Evolutionary conservation across 2,888 invertebrate genomes (phyloP), one percentile per base, ranked within the genome.

Genomic region (Rugalucina vietnamica): DNA sequence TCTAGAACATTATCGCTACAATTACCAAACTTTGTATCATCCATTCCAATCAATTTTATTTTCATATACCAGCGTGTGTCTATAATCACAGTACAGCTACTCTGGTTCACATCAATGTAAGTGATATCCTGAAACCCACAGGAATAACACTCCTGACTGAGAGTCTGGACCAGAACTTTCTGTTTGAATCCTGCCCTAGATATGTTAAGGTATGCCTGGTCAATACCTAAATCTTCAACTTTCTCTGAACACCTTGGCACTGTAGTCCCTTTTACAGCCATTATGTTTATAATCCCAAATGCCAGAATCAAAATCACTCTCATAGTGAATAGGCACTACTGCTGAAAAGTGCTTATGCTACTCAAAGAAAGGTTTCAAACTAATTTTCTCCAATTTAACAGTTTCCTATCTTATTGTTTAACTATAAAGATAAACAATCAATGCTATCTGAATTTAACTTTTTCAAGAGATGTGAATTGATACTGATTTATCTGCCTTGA

Each of bases 1-100:
- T 73, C 39, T 1, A 54, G 24, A n/a, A 54, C 34, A 14, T 14
- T 39, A 18, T 72, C 72, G 34, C 43, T 43, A 24, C 72, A 72
- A 21, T 72, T 72, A 2, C 27, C 49, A 29, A 72, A 72, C 27
- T 39, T 37, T 27, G 39, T 21, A 21, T 32, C 32, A 34, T 54
- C 49, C 10, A 60, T 27, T 4, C 76, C 69, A 29, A 82, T 81
- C 1, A 85, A 74, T 10, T 82, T 80, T 34, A 91, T 57, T 69
- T 85, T 83, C 39, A 86, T 86, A 50, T 84, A 88, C 92, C 92
- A 92, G 49, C 92, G 79, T 8, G 92, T 89, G 81, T 92, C 92
- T 49, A 92, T 79, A n/a, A 87, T 73, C 29, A 92, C 81, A 0
- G 90, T 84, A 77, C 92, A 92, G 69, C 88, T 90, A 8, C 69